These are phyloP conservation scores for Nannoperca obscura DNA, from an alignment of 2,797 vertebrate species.

Conservation along the genomic window DNA sequence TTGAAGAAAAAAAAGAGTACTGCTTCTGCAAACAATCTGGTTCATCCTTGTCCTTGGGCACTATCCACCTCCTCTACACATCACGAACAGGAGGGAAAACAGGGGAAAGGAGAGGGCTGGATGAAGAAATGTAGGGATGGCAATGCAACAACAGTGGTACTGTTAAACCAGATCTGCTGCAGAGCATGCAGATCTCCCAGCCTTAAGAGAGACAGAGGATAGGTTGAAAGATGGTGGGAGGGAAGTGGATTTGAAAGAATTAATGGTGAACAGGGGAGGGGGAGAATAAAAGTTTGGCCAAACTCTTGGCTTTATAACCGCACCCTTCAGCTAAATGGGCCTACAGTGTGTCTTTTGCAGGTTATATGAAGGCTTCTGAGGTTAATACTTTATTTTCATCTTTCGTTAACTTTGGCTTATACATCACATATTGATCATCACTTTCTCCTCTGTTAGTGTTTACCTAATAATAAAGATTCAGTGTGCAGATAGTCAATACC, in stretches of 20 bases:
- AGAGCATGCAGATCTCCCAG: slow-evolving; percentile 57
- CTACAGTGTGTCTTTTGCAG: slow-evolving; percentile 51
- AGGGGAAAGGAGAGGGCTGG: slow-evolving; percentile 28
- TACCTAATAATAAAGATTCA: slow-evolving; percentile 28
- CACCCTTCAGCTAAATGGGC: slow-evolving; percentile 61
- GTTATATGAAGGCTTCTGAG: slow-evolving; percentile 49
- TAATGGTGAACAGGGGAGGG: slow-evolving; percentile 59
- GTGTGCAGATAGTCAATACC: slow-evolving; percentile 7
- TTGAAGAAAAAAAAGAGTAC: slow-evolving; percentile 52
- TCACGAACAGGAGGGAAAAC: slow-evolving; percentile 40
- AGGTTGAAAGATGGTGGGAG: slow-evolving; percentile 59
- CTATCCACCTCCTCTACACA: slow-evolving; percentile 61
- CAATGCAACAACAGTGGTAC: slow-evolving; percentile 56
- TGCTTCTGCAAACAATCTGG: slow-evolving; percentile 76
- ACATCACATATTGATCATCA: slow-evolving; percentile 49
- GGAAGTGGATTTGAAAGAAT: slow-evolving; percentile 66
- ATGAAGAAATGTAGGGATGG: slow-evolving; percentile 44
- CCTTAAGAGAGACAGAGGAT: slow-evolving; percentile 55
- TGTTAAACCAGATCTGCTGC: slow-evolving; percentile 54
- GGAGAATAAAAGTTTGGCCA: slow-evolving; percentile 62
- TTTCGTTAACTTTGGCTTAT: slow-evolving; percentile 44
- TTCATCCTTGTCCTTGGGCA: slow-evolving; percentile 78
- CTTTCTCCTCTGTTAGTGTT: slow-evolving; percentile 34
- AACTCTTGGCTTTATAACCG: slow-evolving; percentile 57
- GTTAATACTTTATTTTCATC: slow-evolving; percentile 56